A percentile compares a stretch with the other conserved stretches of the same genome.
phyloP scores from a whole-genome alignment of 2,888 invertebrate species.

The Ecliptopera silaceata region DNA sequence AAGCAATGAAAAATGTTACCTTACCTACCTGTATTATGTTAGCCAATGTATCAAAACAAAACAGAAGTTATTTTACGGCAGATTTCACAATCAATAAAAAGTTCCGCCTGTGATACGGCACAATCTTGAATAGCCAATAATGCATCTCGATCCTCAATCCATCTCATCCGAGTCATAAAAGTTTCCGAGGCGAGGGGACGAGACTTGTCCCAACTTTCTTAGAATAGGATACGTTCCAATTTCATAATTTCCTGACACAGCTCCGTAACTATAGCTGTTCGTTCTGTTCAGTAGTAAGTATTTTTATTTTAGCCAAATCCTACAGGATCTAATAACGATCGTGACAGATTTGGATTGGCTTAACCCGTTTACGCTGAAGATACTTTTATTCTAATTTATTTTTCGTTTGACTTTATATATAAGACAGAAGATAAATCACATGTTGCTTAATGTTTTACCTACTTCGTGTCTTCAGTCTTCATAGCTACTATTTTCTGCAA shows the following conservation, averaged over 20 bases:
- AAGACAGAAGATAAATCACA: too few relatives aligned
- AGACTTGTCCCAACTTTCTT: slow-evolving; percentile 60
- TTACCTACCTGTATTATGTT: slow-evolving; percentile 1
- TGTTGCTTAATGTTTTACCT: too few relatives aligned
- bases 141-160: slow-evolving; percentile 68
- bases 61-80: slow-evolving; percentile 35
- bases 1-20: background rate
- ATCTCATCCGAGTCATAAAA: slow-evolving; percentile 73
- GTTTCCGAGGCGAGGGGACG: slow-evolving; percentile 54
- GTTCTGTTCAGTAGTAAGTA: background rate
- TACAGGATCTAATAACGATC: too few relatives aligned
- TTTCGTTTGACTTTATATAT: too few relatives aligned
- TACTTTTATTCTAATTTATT: too few relatives aligned
- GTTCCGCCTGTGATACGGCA: slow-evolving; percentile 49
- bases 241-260: slow-evolving; percentile 38
- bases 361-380: too few relatives aligned
- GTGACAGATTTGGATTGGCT: too few relatives aligned
- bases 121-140: slow-evolving; percentile 72
- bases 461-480: too few relatives aligned
- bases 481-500: too few relatives aligned
- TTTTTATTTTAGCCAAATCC: background rate
- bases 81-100: slow-evolving; percentile 40
- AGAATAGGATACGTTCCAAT: slow-evolving; percentile 44
- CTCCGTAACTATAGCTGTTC: background rate
- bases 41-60: slow-evolving; percentile 23